Evolutionary conservation across 2,797 vertebrate species (phyloP).

Genomic region (Crenuchus spilurus): DNA sequence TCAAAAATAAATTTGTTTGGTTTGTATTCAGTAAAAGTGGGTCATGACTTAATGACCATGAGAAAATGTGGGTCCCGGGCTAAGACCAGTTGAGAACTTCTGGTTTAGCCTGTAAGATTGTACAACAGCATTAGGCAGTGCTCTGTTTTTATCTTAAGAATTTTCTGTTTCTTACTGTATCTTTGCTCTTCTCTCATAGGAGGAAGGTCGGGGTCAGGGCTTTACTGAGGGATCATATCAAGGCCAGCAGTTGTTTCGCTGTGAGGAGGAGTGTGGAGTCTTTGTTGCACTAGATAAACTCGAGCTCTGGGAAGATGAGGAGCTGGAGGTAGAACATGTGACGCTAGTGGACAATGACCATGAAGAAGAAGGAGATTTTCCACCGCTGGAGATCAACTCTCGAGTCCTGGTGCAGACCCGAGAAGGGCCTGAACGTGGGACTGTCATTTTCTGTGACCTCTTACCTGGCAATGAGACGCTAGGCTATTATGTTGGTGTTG

Average conservation of each 20-base stretch:
- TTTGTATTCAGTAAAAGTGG: no score
- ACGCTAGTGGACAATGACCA: conserved; percentile 86
- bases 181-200: conserved; percentile 72
- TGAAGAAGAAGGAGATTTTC: conserved; percentile 74
- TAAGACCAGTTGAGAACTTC: no score
- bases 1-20: no score
- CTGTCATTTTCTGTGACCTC: conserved; percentile 96
- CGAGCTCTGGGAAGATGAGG: conserved; percentile 91
- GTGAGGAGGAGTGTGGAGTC: conserved; percentile 97
- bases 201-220: conserved; percentile 95
- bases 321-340: conserved; percentile 87
- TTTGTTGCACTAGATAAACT: conserved; percentile 97
- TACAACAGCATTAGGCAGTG: no score
- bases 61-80: no score
- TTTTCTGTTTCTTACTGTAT: not conserved
- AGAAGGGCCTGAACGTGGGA: conserved; percentile 91
- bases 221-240: conserved; percentile 98
- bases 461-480: conserved; percentile 94
- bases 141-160: no score
- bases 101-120: no score
- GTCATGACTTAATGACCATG: no score
- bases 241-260: conserved; percentile 95
- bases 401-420: conserved; percentile 93
- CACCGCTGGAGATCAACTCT: conserved; percentile 93
- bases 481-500: conserved; percentile 96